Percentiles rank a stretch among this genome's conserved stretches.
These are phyloP conservation scores for Frieseomelitta varia DNA, from an alignment of 1,140 invertebrate species.

Conservation along the genomic window DNA sequence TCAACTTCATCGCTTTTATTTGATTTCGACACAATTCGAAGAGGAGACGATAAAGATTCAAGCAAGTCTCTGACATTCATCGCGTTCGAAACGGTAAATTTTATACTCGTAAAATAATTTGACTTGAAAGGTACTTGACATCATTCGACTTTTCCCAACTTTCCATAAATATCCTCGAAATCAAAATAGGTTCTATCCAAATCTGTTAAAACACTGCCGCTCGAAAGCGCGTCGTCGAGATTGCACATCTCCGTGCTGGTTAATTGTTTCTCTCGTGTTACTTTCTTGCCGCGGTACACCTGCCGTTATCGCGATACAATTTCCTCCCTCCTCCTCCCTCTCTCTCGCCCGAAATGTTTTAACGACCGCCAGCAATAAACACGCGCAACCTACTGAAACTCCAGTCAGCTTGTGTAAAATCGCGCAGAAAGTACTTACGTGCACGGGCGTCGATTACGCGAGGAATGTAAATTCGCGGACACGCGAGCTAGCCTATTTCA, in stretches of 20 bases:
- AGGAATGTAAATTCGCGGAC: slow-evolving; percentile 26
- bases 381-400: background rate
- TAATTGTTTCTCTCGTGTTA: slow-evolving; percentile 9
- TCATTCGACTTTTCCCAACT: background rate
- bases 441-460: slow-evolving; percentile 18
- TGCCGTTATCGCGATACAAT: slow-evolving; percentile 17
- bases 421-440: background rate
- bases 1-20: background rate
- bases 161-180: background rate
- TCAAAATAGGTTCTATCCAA: too few species aligned
- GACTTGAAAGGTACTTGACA: too few species aligned
- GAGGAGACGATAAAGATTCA: too few species aligned
- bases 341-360: background rate
- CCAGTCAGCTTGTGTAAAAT: background rate
- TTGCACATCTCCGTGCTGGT: background rate
- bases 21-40: too few species aligned
- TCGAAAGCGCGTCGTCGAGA: background rate
- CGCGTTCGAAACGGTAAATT: too few species aligned
- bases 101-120: too few species aligned
- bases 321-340: background rate
- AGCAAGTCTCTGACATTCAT: too few species aligned
- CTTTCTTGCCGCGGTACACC: background rate
- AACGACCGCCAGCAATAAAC: slow-evolving; percentile 3
- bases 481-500: slow-evolving; percentile 2
- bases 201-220: too few species aligned